phyloP scores from a whole-genome alignment of 1,140 invertebrate genomes.

The Drosophila watanabei region DNA sequence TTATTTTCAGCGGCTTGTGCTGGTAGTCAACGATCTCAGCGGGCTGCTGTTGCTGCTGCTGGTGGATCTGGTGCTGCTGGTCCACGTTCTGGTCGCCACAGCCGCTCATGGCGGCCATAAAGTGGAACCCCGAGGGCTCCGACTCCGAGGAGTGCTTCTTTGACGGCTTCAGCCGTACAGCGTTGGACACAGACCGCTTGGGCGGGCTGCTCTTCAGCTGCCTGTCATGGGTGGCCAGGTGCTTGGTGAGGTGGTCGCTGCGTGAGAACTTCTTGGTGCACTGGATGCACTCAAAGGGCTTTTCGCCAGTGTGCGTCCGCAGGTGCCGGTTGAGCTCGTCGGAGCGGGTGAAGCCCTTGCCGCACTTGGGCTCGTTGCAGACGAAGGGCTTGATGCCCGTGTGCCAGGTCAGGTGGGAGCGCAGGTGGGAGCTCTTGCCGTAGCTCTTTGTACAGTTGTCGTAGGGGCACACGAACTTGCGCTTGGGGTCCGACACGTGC shows the following conservation, averaged over 20 bases:
- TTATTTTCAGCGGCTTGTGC: slow-evolving; percentile 72
- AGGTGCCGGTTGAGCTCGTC: slow-evolving; percentile 86
- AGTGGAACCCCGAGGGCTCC: slow-evolving; percentile 67
- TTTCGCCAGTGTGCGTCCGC: slow-evolving; percentile 91
- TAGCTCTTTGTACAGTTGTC: slow-evolving; percentile 84
- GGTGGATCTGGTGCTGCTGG: slow-evolving; percentile 29
- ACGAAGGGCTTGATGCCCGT: slow-evolving; percentile 87
- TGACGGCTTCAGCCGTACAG: slow-evolving; percentile 37
- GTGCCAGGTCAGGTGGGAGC: slow-evolving; percentile 83
- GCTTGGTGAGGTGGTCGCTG: slow-evolving; percentile 94
- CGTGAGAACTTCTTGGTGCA: slow-evolving; percentile 93
- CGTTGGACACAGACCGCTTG: slow-evolving; percentile 53
- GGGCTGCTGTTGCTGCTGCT: slow-evolving; percentile 45
- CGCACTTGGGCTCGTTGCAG: slow-evolving; percentile 87
- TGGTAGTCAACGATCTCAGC: slow-evolving; percentile 27
- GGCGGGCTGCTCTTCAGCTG: slow-evolving; percentile 65
- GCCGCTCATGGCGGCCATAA: slow-evolving; percentile 70
- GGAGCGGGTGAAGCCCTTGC: slow-evolving; percentile 86
- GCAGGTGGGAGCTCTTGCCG: slow-evolving; percentile 83
- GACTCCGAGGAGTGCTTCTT: slow-evolving; percentile 60
- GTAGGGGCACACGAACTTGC: slow-evolving; percentile 78
- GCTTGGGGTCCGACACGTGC: slow-evolving; percentile 72
- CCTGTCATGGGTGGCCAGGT: slow-evolving; percentile 86
- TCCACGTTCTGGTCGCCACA: slow-evolving; percentile 38
- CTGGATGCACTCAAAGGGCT: slow-evolving; percentile 91